Evolutionary conservation across 2,888 invertebrate species (phyloP).

Genomic region (Zeuzera pyrina): DNA sequence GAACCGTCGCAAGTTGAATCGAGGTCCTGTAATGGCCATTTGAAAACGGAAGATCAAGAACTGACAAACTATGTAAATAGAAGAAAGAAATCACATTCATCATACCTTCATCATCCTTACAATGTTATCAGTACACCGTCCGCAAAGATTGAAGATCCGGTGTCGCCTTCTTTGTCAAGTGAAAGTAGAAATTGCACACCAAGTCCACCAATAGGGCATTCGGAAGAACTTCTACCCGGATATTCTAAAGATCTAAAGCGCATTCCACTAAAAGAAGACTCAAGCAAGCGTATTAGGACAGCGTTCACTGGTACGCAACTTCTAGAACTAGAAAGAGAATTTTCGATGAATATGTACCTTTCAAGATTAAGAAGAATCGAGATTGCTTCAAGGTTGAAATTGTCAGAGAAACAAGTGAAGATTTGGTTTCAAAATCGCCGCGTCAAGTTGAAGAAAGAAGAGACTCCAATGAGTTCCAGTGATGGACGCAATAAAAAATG

Average conservation of each 20-base stretch:
- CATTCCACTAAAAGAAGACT: constrained; percentile 72
- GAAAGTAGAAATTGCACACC: constrained; percentile 72
- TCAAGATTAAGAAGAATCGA: constrained; percentile 92
- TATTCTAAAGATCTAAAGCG: constrained; percentile 59
- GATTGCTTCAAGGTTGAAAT: constrained; percentile 88
- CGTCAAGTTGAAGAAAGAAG: constrained; percentile 94
- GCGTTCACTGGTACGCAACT: constrained; percentile 94
- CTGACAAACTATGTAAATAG: constrained; percentile 41
- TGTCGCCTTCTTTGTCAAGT: constrained; percentile 53
- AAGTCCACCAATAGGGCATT: constrained; percentile 62
- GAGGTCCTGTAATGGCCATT: constrained; percentile 35
- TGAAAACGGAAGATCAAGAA: constrained; percentile 51
- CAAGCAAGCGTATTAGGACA: constrained; percentile 91
- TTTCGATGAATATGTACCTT: constrained; percentile 91
- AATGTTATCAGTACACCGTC: constrained; percentile 47
- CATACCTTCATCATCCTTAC: constrained; percentile 57
- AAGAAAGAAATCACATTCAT: constrained; percentile 57
- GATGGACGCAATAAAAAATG: constrained; percentile 51
- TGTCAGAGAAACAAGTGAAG: constrained; percentile 96
- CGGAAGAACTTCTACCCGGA: constrained; percentile 59
- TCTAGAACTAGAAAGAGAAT: constrained; percentile 90
- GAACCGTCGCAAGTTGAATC: constrained; percentile 34
- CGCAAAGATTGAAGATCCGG: constrained; percentile 53
- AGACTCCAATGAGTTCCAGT: constrained; percentile 66
- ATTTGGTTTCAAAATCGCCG: constrained; percentile 96